Evolutionary conservation across 1,140 invertebrate genomes (phyloP).

Genomic region (Teleopsis dalmanni): DNA sequence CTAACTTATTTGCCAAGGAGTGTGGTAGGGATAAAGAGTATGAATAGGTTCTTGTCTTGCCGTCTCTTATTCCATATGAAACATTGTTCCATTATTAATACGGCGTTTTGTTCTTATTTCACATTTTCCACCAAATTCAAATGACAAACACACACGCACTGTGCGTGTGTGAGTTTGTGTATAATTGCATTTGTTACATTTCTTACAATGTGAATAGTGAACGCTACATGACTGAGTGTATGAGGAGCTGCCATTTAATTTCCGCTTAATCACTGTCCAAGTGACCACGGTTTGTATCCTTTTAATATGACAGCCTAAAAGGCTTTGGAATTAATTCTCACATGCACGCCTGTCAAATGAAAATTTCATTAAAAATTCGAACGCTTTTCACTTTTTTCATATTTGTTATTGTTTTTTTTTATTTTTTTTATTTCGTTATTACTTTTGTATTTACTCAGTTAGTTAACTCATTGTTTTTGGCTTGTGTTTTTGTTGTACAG

Average conservation of each 20-base stretch:
- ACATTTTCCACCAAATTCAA: background rate
- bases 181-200: no score
- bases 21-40: no score
- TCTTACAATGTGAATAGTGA: no score
- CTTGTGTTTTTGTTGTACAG: no score
- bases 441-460: background rate
- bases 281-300: background rate
- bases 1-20: no score
- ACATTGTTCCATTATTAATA: no score
- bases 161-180: no score
- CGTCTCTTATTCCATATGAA: no score
- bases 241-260: conserved; percentile 33
- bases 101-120: background rate
- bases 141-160: background rate
- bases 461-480: no score
- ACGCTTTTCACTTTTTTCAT: conserved; percentile 8
- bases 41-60: no score
- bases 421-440: background rate
- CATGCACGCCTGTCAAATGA: conserved; percentile 29
- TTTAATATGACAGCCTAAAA: conserved; percentile 12
- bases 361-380: conserved; percentile 27
- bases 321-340: conserved; percentile 6
- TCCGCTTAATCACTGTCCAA: conserved; percentile 40
- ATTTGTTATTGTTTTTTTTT: background rate
- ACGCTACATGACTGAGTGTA: no score